Evolutionary conservation across 1,140 invertebrate species (phyloP), one percentile per base, ranked within the genome.

Genomic region (Mactra quadrangularis): DNA sequence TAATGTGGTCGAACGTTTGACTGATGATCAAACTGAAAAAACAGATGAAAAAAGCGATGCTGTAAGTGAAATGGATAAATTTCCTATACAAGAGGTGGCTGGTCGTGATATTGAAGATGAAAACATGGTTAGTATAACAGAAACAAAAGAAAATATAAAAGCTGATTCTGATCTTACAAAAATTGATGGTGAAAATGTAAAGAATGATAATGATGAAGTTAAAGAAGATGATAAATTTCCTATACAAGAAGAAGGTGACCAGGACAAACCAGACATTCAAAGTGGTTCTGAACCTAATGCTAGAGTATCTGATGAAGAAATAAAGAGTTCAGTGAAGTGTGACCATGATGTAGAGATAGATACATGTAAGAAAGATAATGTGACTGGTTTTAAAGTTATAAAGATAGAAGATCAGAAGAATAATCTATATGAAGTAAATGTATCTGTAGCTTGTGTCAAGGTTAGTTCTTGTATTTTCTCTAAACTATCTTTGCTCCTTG

Each of bases 351-450:
- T 45, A 19, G 82, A 77, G 6, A 74, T 50, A 41, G 82, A 84
- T 19, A 19, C 53, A 41, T 13, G 59, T 7, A 82, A 60, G 45
- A 74, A 70, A 31, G 83, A 77, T 35, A 33, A 70, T 15, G 60
- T 84, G 29, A 70, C 76, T 19, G 82, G 78, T 31, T 86, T 84
- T 79, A 84, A 79, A 35, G 78, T 83, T 3, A 68, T 79, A 0
- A 78, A 62, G 29, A 84, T 83, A 53, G 83, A 86, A 60, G 83
- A 86, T 47, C 66, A 82, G 25, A 31, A 35, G 22, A 84, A 66
- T 29, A 64, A 64, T 53, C 64, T 78, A 0, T 71, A 59, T 66
- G 85, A 86, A 50, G 76, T 83, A 25, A 84, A 74, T 22, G 60
- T 86, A 25, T 77, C 74, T 4, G 75, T 82, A 29, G 62, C 52